Base-by-base conservation (phyloP, 2,888 invertebrate genomes). In the Catocala sponsa region DNA sequence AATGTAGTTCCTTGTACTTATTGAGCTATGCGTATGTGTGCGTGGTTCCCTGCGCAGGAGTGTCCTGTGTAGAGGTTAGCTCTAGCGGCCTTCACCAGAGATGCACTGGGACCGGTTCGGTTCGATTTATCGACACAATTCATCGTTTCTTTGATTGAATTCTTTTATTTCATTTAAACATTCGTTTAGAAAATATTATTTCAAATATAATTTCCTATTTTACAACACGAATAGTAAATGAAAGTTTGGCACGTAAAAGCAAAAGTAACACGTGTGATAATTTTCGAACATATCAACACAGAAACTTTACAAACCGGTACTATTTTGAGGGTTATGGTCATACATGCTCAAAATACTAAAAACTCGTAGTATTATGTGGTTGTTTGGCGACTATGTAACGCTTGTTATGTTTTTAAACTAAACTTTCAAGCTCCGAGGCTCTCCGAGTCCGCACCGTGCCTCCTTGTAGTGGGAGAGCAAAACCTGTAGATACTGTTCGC, bases 401-500 rank as follows among this genome's bases (percentile, higher is more conserved):
- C 87, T 85, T 89, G 84, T 84, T 86, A 81, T 87, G 85, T 89
- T 88, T 87, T 85, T 83, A 73, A 84, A 89, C 87, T 87, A 88
- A 89, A 91, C 91, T 91, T 92, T 89, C 87, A 90, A 93, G 91
- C 90, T 91, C 80, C 79, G 87, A 86, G 87, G 81, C 86, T 90
- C 85, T 88, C 79, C 73, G 87, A 91, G 92, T 91, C 91, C 91
- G 92, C 90, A 76, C 90, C 90, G 87, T 87, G 89, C 89, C 90
- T 90, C 86, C 89, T 87, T 89, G 92, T 92, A 93, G 94, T 94
- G 94, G 94, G 94, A 91, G 91, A 94, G 91, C 91, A 92, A 94
- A 94, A 94, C 94, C 94, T 94, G 94, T 94, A 94, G 92, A 92
- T 88, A 92, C 89, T 91, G 90, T 88, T 90, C 91, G 92, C 87